phyloP scores from a whole-genome alignment of 2,888 invertebrate species.

The Cacoxenus indagator region DNA sequence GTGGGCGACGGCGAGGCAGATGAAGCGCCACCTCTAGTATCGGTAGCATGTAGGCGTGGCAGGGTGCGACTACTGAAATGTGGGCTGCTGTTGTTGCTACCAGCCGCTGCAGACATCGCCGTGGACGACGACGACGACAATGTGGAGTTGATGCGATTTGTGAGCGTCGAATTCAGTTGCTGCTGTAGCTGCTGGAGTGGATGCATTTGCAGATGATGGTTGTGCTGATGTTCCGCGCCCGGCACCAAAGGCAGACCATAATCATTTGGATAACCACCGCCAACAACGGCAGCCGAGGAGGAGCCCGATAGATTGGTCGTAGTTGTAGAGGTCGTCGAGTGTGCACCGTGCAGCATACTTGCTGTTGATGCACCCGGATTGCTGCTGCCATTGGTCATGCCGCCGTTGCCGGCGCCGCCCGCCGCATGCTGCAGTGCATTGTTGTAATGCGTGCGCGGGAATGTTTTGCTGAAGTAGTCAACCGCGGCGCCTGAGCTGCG shows the following conservation, averaged over 20 bases:
- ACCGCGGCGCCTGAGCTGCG: constrained; percentile 52
- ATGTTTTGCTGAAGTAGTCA: constrained; percentile 76
- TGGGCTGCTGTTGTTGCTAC: constrained; percentile 47
- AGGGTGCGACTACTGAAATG: constrained; percentile 60
- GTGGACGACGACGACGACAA: constrained; percentile 34
- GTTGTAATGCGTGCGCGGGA: constrained; percentile 73
- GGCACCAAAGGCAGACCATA: constrained; percentile 82
- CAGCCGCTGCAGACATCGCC: constrained; percentile 41
- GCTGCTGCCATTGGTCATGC: not conserved
- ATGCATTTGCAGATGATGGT: constrained; percentile 67
- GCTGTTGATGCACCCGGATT: constrained; percentile 44
- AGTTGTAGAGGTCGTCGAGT: constrained; percentile 66
- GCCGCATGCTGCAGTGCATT: constrained; percentile 41
- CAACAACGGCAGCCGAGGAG: constrained; percentile 38
- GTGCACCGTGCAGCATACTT: constrained; percentile 34
- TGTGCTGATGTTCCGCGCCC: constrained; percentile 69
- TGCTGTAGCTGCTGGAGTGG: constrained; percentile 73
- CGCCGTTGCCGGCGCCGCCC: not conserved
- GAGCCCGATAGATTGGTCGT: constrained; percentile 66
- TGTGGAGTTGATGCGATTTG: constrained; percentile 32
- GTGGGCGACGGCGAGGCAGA: constrained; percentile 49
- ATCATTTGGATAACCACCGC: constrained; percentile 79
- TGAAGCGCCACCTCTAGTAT: constrained; percentile 42
- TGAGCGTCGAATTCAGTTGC: constrained; percentile 51
- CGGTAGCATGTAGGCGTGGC: constrained; percentile 54